phyloP scores from a whole-genome alignment of 2,113 vertebrate genomes.

The Mellivora capensis region DNA sequence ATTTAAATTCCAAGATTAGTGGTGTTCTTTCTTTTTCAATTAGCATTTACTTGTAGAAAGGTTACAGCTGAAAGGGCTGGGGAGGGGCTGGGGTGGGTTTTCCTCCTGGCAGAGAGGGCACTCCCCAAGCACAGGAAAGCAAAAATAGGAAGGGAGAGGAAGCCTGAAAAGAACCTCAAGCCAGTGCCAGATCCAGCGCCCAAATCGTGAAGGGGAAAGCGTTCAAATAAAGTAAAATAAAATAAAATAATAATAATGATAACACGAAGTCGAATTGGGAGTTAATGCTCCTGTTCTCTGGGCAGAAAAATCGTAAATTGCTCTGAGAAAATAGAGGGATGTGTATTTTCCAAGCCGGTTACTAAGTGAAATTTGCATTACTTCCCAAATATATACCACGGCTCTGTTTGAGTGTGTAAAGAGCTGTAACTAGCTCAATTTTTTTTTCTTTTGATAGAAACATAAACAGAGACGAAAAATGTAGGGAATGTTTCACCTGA shows the following conservation, averaged over 20 bases:
- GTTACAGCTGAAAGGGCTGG: conserved; percentile 88
- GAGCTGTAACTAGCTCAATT: conserved; percentile 65
- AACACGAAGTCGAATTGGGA: conserved; percentile 1
- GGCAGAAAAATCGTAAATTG: conserved; percentile 52
- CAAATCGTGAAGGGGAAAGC: conserved; percentile 60
- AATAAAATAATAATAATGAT: not conserved
- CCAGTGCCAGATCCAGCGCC: conserved; percentile 26
- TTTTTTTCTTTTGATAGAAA: conserved; percentile 64
- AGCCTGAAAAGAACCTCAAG: conserved; percentile 71
- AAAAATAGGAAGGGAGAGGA: conserved; percentile 55
- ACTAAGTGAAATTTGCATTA: conserved; percentile 66
- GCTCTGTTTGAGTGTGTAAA: conserved; percentile 69
- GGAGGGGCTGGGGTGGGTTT: conserved; percentile 68
- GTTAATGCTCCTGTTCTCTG: conserved; percentile 68
- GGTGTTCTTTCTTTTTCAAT: conserved; percentile 92
- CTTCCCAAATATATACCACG: conserved; percentile 67
- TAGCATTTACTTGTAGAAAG: conserved; percentile 90
- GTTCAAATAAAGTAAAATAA: not conserved
- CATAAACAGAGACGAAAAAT: conserved; percentile 77
- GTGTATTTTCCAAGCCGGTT: conserved; percentile 76
- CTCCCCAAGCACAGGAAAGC: conserved; percentile 73
- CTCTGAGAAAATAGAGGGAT: conserved; percentile 65
- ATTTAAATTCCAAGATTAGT: conserved; percentile 94
- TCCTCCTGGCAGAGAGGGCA: conserved; percentile 76
- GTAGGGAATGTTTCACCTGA: conserved; percentile 76